phyloP scores from a whole-genome alignment of 2,888 invertebrate genomes.

The Synergus laeviventris region DNA sequence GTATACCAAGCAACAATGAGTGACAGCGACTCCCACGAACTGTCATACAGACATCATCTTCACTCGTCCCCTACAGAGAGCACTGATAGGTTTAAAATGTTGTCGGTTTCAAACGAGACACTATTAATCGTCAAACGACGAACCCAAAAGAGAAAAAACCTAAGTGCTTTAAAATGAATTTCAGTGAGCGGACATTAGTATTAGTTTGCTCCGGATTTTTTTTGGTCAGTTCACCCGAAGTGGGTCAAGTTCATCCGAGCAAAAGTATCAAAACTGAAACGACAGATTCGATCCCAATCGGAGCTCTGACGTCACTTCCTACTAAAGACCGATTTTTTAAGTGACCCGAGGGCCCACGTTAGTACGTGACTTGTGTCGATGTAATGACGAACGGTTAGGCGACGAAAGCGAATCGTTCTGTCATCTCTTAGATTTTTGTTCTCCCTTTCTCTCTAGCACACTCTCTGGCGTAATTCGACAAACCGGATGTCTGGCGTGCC shows the following conservation, averaged over 20 bases:
- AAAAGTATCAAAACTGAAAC: not conserved
- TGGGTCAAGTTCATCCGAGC: not conserved
- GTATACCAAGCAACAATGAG: conserved; percentile 70
- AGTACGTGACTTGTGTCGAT: conserved; percentile 70
- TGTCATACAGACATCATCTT: conserved; percentile 64
- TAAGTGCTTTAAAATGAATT: not conserved
- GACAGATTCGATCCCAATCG: conserved; percentile 36
- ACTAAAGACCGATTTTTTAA: conserved; percentile 64
- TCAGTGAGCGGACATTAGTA: too few species aligned
- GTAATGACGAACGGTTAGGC: conserved; percentile 71
- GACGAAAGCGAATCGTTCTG: conserved; percentile 58
- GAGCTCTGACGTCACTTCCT: conserved; percentile 71
- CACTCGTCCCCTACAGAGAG: conserved; percentile 26
- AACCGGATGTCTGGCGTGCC: conserved; percentile 74
- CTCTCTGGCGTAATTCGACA: conserved; percentile 67
- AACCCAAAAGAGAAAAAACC: not conserved
- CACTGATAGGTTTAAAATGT: conserved; percentile 24
- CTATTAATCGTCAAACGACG: conserved; percentile 6
- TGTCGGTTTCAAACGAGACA: conserved; percentile 1
- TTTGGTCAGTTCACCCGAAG: not conserved
- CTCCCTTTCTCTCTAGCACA: conserved; percentile 38
- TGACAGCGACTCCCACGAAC: conserved; percentile 75
- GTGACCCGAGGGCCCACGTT: conserved; percentile 54
- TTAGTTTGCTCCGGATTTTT: not conserved
- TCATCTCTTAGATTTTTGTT: conserved; percentile 39